Conservation (phyloP, 2,888 invertebrate genomes). For the Exocentrus adspersus region DNA sequence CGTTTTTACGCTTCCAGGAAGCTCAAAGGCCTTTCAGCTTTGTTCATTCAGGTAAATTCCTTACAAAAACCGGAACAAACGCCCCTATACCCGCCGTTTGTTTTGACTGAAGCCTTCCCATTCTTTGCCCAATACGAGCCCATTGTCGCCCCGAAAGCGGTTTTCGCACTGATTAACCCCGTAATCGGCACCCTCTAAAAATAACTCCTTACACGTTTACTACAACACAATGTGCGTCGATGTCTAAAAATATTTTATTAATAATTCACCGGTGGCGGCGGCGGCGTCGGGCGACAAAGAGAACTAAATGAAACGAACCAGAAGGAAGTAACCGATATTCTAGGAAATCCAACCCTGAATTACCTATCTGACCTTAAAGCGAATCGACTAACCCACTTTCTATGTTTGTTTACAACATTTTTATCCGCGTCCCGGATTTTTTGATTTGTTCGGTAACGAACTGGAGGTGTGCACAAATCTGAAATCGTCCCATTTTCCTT, state of each 20-base stretch:
- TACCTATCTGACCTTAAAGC: background rate
- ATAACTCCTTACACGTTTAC: background rate
- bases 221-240: background rate
- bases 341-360: conserved; percentile 12
- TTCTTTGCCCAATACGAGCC: background rate
- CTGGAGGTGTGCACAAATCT: too few species aligned
- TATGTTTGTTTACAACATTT: background rate
- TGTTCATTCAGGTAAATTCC: conserved; percentile 1
- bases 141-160: background rate
- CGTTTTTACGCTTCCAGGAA: background rate
- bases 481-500: too few species aligned
- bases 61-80: background rate
- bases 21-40: background rate
- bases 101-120: background rate
- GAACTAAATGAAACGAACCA: background rate
- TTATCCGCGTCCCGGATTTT: background rate
- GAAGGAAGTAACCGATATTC: conserved; percentile 11
- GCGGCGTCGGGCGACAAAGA: background rate
- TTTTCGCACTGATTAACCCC: background rate
- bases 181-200: background rate
- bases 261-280: background rate
- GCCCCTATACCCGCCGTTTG: background rate
- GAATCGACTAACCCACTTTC: conserved; percentile 6
- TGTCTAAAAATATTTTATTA: background rate
- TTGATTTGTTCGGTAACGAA: background rate